Evolutionary conservation across 2,888 invertebrate genomes (phyloP), one percentile per base, ranked within the genome.

Genomic region (Anoncus sp.): DNA sequence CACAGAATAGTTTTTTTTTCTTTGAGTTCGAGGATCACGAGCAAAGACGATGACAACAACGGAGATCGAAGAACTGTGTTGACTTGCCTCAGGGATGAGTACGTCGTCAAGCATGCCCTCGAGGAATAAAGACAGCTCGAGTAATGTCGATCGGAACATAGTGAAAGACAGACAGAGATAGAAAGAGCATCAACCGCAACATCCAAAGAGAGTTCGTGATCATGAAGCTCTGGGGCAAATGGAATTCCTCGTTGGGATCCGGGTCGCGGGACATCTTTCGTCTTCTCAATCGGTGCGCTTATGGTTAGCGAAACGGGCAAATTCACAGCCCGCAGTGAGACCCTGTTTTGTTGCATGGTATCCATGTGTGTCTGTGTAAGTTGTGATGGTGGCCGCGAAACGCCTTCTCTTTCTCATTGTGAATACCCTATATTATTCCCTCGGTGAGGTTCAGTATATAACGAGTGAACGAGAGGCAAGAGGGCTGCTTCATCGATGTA

Each of bases 211-310:
- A 84, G 77, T 85, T 78, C 86, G 84, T 85, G 85, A 85, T 83
- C 82, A 75, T 79, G 63, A 69, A 40, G 74, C 60, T 47, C 53
- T 16, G 57, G 63, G 73, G 73, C 65, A 65, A 73, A 70, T 59
- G 77, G 77, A 77, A 77, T 74, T 74, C 84, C 81, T 83, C 67
- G 83, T 85, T 85, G 77, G 85, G 85, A 88, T 87, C 88, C 88
- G 86, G 87, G 87, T 88, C 83, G 80, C 80, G 63, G 49, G 72
- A 80, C 73, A 63, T 63, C 72, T 55, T 51, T 80, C 66, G 73
- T 62, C 67, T 57, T 53, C 75, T 43, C 72, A 40, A 59, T 72
- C 65, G 22, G 59, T 38, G 62, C 18, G 20, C 73, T 57, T 38
- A n/a, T 51, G 31, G 45, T 24, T 20, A 43, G 71, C 51, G 16